A percentile compares a stretch with the other conserved stretches of the same genome.
phyloP scores from a whole-genome alignment of 2,113 vertebrate species.

The Tragulus kanchil region DNA sequence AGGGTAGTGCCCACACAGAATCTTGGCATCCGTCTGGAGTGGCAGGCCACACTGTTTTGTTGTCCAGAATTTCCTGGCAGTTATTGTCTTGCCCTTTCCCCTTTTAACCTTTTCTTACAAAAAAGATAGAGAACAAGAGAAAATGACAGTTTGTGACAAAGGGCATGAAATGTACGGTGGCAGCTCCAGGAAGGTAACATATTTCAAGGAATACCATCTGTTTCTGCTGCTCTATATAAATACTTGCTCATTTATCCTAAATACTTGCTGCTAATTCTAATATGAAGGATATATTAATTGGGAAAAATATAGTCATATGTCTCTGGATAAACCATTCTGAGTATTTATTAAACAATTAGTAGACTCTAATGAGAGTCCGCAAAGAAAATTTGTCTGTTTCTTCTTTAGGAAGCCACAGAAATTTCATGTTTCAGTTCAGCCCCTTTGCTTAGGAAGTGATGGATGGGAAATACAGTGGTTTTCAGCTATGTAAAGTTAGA shows the following conservation, averaged over 20 bases:
- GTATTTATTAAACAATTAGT: conserved; percentile 39
- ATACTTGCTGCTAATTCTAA: conserved; percentile 28
- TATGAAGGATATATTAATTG: conserved; percentile 57
- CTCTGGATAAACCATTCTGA: conserved; percentile 26
- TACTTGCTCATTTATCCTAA: conserved; percentile 18
- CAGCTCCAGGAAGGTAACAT: not conserved
- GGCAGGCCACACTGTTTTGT: conserved; percentile 5
- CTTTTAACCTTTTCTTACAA: not conserved
- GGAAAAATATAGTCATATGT: conserved; percentile 34
- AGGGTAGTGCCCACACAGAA: not conserved
- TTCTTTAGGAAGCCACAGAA: not conserved
- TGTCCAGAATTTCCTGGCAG: conserved; percentile 43
- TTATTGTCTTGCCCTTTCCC: conserved; percentile 8
- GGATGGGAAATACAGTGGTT: not conserved
- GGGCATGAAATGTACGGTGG: not conserved
- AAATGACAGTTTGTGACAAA: not conserved
- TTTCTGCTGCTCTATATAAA: not conserved
- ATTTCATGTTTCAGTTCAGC: not conserved
- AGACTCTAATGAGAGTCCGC: not conserved
- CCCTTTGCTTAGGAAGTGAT: not conserved
- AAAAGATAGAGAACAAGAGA: not conserved
- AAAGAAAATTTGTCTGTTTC: not conserved
- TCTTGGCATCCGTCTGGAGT: not conserved
- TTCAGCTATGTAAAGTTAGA: not conserved
- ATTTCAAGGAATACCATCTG: conserved; percentile 21